Conservation (phyloP, 2,113 vertebrate genomes). For the Orientallactaga bullata region DNA sequence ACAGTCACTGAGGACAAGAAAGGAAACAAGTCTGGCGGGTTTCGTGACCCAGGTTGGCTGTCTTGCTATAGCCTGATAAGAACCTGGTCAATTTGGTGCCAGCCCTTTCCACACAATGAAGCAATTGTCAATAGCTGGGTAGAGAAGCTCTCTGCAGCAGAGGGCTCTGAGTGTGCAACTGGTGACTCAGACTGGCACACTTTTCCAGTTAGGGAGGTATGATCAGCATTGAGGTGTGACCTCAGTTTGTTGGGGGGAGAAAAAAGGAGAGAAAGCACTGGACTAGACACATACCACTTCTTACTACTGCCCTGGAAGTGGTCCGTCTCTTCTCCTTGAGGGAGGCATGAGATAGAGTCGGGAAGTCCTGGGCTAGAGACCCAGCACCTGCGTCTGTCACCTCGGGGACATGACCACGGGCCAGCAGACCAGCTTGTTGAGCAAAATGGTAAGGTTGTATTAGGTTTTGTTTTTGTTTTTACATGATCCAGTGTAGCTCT, state of each 20-base stretch:
- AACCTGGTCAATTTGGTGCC: constrained; percentile 57
- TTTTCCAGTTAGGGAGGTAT: constrained; percentile 50
- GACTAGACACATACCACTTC: not conserved
- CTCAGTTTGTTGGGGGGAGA: not conserved
- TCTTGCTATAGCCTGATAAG: constrained; percentile 65
- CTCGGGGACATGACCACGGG: not conserved
- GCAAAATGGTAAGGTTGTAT: not conserved
- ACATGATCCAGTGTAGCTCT: not conserved
- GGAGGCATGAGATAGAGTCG: not conserved
- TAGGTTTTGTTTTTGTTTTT: not conserved
- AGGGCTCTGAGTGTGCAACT: not conserved
- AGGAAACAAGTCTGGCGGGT: constrained; percentile 71
- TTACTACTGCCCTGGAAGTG: not conserved
- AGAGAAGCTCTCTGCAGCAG: not conserved
- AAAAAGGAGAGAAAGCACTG: not conserved
- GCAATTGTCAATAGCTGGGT: constrained; percentile 44
- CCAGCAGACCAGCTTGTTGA: not conserved
- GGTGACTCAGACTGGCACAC: constrained; percentile 48
- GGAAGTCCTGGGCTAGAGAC: not conserved
- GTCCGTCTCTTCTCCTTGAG: not conserved
- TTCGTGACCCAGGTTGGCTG: constrained; percentile 39
- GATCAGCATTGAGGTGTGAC: constrained; percentile 52
- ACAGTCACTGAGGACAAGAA: constrained; percentile 69
- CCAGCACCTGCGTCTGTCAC: not conserved
- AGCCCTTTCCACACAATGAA: constrained; percentile 11